Evolutionary conservation across 2,888 invertebrate genomes (phyloP), one percentile per base, ranked within the genome.

Genomic region (Luffia ferchaultella): DNA sequence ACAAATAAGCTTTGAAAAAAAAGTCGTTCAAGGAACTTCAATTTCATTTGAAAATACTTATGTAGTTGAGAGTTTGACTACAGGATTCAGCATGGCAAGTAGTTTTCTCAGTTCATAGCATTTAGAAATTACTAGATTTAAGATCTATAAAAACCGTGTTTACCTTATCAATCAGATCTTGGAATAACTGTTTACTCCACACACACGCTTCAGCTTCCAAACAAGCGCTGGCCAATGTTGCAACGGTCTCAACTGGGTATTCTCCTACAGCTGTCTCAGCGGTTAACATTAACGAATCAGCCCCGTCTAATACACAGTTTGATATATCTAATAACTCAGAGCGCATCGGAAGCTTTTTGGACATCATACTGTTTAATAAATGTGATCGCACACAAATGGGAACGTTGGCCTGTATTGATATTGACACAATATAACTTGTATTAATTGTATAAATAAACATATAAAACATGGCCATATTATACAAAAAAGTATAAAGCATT

Each of bases 241-340:
- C 58, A 3, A 87, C 65, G 2, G 84, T 67, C 3, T 84, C 72
- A 2, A 87, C 70, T 0, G 91, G 91, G 59, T 86, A 87, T 15
- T 73, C 62, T 9, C 90, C 90, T 55, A 89, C 86, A 16, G 91
- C 88, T 0, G 90, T 89, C 63, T 92, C 92, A 46, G 91, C 89
- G 1, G 88, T 87, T 45, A 92, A 74, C 71, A 90, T 87, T 52
- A 92, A 79, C 58, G 86, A 87, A 63, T 92, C 92, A 46, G 87
- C 89, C 16, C 92, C 92, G 60, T 92, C 92, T 16, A 92, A 67
- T 18, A 93, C 87, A 48, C 92, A 90, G 64, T 91, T 91, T 42
- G 90, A 89, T 5, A 93, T 87, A 58, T 91, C 90, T 20, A 88
- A 85, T 15, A 89, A 76, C 67, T 91, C 91, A 1, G 91, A 86